A percentile compares a stretch with the other conserved stretches of the same genome.
phyloP scores from a whole-genome alignment of 2,113 vertebrate genomes.

The Sorex fumeus region DNA sequence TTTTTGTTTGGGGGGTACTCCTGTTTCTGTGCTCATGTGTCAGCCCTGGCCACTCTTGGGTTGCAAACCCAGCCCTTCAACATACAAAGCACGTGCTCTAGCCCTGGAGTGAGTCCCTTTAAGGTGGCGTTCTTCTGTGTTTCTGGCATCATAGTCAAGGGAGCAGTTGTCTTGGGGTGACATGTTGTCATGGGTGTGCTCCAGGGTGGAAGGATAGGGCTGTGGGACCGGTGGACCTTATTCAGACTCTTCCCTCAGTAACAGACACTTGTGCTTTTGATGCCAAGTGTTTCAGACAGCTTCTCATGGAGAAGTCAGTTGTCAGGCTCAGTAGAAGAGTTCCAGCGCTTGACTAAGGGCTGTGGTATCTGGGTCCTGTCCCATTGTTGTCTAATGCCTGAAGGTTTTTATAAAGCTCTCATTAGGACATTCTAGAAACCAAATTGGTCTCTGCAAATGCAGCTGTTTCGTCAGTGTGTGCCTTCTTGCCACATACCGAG shows the following conservation, averaged over 20 bases:
- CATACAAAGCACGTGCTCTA: too few relatives aligned
- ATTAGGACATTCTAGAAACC: neutral
- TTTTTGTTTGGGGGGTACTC: too few relatives aligned
- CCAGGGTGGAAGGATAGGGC: neutral
- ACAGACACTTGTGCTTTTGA: neutral
- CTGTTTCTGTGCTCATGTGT: too few relatives aligned
- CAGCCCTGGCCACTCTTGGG: too few relatives aligned
- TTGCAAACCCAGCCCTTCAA: too few relatives aligned
- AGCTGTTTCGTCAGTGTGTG: neutral
- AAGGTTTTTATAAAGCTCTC: constrained; percentile 16
- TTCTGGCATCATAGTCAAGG: neutral
- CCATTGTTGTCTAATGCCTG: neutral
- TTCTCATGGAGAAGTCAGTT: too few relatives aligned
- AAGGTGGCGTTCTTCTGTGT: neutral
- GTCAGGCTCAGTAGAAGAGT: neutral
- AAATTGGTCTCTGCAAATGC: neutral
- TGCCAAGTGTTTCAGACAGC: too few relatives aligned
- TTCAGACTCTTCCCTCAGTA: neutral
- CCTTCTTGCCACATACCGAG: neutral
- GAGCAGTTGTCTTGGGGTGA: neutral
- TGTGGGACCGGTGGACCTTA: neutral
- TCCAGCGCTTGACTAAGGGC: neutral
- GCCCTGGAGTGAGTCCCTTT: neutral
- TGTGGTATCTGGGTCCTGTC: neutral
- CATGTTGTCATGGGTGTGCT: neutral